phyloP scores from a whole-genome alignment of 2,888 invertebrate species.

The Drosophila koepferae region DNA sequence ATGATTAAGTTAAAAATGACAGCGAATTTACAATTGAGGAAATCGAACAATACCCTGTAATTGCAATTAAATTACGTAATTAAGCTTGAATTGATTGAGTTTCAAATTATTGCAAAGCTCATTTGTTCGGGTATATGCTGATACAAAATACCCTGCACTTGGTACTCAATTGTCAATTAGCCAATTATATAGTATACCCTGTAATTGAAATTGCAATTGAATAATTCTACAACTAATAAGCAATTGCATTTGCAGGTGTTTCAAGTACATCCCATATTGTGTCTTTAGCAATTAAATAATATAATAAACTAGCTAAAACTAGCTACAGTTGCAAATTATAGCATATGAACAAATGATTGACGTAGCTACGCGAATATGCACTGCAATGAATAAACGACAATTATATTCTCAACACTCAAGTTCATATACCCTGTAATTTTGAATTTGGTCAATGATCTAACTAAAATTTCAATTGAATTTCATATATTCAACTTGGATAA shows the following conservation, averaged over 20 bases:
- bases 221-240: not conserved
- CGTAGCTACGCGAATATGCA: not conserved
- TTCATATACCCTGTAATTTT: slow-evolving; percentile 8
- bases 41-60: slow-evolving; percentile 24
- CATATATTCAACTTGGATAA: not conserved
- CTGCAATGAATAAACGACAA: not conserved
- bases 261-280: not conserved
- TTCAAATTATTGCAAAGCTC: not conserved
- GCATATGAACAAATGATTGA: not conserved
- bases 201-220: not conserved
- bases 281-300: not conserved
- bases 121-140: not conserved
- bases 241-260: not conserved
- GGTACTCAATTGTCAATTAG: not conserved
- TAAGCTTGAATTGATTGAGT: not conserved
- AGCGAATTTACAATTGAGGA: slow-evolving; percentile 14
- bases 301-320: not conserved
- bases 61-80: slow-evolving; percentile 4
- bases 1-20: slow-evolving; percentile 22
- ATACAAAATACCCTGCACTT: not conserved
- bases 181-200: not conserved
- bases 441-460: not conserved
- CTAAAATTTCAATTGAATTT: not conserved
- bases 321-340: not conserved
- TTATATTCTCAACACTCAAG: not conserved